These are phyloP conservation scores for Glareola pratincola DNA, from an alignment of 2,113 vertebrate genomes.

Conservation along the genomic window DNA sequence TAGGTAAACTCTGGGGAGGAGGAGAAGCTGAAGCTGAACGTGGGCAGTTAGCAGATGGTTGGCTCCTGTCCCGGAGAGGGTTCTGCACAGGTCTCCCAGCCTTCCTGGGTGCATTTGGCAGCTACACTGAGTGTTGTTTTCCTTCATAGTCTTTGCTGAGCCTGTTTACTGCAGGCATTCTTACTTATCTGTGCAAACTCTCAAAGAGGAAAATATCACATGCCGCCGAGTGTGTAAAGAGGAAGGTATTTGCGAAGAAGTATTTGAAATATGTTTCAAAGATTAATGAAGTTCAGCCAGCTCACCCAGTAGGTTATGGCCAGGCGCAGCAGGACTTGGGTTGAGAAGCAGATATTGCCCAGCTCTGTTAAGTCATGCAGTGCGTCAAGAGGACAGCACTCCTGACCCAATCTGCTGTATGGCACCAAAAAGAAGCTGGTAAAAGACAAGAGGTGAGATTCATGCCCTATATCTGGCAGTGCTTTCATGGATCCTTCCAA, in stretches of 20 bases:
- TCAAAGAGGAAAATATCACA: neutral
- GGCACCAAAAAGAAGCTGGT: neutral
- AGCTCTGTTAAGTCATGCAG: neutral
- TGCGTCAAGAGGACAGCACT: neutral
- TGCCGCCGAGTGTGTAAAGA: neutral
- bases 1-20: neutral
- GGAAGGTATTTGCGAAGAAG: conserved; percentile 31
- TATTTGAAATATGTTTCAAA: conserved; percentile 39
- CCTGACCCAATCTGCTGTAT: neutral
- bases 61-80: neutral
- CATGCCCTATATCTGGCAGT: neutral
- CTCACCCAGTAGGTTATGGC: neutral
- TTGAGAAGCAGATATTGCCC: neutral
- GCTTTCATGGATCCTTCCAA: neutral
- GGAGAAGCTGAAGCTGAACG: neutral
- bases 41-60: neutral
- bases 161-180: neutral
- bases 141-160: neutral
- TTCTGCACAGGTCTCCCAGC: neutral
- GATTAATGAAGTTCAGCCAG: neutral
- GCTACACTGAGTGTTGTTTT: neutral
- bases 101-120: conserved; percentile 2
- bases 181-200: conserved; percentile 29
- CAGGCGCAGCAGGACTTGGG: neutral
- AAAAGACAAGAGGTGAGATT: neutral